Evolutionary conservation across 2,113 vertebrate species (phyloP).

Genomic region (Archocentrus centrarchus): DNA sequence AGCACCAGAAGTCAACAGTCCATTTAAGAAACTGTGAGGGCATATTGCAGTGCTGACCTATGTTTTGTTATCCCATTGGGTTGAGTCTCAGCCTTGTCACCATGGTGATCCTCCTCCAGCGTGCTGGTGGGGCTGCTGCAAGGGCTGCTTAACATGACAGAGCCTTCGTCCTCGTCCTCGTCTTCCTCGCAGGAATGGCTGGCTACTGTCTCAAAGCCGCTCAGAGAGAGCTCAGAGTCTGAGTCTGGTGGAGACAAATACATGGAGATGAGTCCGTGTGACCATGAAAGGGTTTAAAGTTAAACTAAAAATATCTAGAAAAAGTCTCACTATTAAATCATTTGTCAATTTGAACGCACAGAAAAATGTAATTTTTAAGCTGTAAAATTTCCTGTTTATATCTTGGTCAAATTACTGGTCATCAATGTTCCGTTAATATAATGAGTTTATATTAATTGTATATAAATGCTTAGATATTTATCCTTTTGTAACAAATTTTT

Average conservation of each 20-base stretch:
- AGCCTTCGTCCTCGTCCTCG: slow-evolving; percentile 70
- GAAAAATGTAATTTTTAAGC: neutral
- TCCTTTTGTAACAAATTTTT: too few relatives aligned
- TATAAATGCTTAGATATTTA: too few relatives aligned
- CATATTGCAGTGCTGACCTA: slow-evolving; percentile 83
- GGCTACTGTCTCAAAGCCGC: slow-evolving; percentile 88
- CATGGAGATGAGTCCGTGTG: neutral
- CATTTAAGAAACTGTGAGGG: slow-evolving; percentile 25
- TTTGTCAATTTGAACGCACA: neutral
- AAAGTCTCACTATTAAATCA: neutral
- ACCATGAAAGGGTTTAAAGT: neutral
- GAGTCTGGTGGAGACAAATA: slow-evolving; percentile 83
- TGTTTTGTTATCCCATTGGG: slow-evolving; percentile 90
- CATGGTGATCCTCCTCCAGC: slow-evolving; percentile 86
- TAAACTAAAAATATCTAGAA: neutral
- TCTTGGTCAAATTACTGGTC: too few relatives aligned
- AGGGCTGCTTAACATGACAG: slow-evolving; percentile 78
- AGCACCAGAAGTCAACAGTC: neutral
- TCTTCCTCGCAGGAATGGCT: slow-evolving; percentile 84
- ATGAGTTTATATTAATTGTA: too few relatives aligned
- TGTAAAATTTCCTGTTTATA: too few relatives aligned
- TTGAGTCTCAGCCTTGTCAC: slow-evolving; percentile 80
- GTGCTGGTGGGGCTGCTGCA: slow-evolving; percentile 76
- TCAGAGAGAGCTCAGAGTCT: slow-evolving; percentile 90
- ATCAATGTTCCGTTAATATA: too few relatives aligned